phyloP scores from a whole-genome alignment of 2,888 invertebrate genomes.

The Sphecodes monilicornis region DNA sequence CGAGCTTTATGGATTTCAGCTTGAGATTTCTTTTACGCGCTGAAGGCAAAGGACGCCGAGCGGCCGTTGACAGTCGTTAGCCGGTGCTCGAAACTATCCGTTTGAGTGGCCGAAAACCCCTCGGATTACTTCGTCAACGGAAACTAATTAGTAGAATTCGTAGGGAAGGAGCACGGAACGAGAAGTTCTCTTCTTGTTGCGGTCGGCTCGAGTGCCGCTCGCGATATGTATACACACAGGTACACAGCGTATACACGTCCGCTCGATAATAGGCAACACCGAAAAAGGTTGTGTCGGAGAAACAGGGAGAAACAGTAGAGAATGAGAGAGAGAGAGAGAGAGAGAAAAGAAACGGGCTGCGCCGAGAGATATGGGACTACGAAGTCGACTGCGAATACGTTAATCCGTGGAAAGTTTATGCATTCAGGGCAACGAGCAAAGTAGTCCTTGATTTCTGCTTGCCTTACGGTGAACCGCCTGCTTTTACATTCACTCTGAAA shows the following conservation, averaged over 20 bases:
- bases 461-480: conserved; percentile 13
- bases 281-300: conserved; percentile 11
- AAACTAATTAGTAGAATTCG: conserved; percentile 26
- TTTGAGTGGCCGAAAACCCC: neutral
- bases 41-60: neutral
- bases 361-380: conserved; percentile 3
- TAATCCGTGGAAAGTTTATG: conserved; percentile 40
- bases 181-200: conserved; percentile 10
- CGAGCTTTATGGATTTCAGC: conserved; percentile 9
- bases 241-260: neutral
- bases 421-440: conserved; percentile 27
- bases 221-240: neutral
- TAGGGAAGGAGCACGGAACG: neutral
- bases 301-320: neutral
- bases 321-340: neutral
- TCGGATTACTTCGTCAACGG: neutral
- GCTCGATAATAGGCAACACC: conserved; percentile 6
- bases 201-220: neutral
- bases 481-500: conserved; percentile 57
- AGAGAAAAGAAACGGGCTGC: neutral
- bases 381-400: conserved; percentile 11
- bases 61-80: conserved; percentile 7
- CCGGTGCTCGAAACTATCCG: neutral
- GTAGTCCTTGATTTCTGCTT: conserved; percentile 44
- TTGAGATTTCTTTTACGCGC: conserved; percentile 12